A percentile compares a stretch with the other conserved stretches of the same genome.
Evolutionary conservation across 2,888 invertebrate species (phyloP).

Genomic region (Pilophorus perplexus): DNA sequence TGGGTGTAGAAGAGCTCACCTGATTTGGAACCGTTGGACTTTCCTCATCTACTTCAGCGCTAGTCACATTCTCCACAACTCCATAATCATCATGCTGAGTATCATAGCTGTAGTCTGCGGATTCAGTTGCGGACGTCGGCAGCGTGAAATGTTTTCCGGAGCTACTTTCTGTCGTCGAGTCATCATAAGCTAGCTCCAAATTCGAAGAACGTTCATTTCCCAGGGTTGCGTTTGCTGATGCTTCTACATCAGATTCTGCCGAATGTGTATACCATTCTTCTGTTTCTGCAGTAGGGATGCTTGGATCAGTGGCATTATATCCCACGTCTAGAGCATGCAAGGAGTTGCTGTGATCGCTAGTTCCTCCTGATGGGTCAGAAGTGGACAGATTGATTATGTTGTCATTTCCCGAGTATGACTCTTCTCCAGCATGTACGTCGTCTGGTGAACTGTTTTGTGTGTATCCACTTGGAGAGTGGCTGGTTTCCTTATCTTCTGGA

Average conservation of each 20-base stretch:
- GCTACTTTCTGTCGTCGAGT: conserved; percentile 1
- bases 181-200: not conserved
- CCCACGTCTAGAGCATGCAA: conserved; percentile 7
- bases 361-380: not conserved
- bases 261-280: not conserved
- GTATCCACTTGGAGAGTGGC: not conserved
- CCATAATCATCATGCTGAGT: conserved; percentile 41
- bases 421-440: not conserved
- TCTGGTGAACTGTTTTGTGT: not conserved
- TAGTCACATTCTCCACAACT: not conserved
- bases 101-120: conserved; percentile 42
- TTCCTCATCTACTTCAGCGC: not conserved
- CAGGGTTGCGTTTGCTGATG: no score
- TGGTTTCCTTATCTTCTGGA: not conserved
- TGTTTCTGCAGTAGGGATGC: not conserved
- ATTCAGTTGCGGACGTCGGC: conserved; percentile 21
- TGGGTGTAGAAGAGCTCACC: not conserved
- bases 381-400: not conserved
- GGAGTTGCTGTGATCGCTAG: not conserved
- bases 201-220: not conserved
- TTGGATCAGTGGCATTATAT: not conserved
- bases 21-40: not conserved
- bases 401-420: not conserved
- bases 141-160: not conserved
- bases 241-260: not conserved